These are phyloP conservation scores for Pseudopipra pipra DNA, from an alignment of 2,113 vertebrate species.

Conservation along the genomic window DNA sequence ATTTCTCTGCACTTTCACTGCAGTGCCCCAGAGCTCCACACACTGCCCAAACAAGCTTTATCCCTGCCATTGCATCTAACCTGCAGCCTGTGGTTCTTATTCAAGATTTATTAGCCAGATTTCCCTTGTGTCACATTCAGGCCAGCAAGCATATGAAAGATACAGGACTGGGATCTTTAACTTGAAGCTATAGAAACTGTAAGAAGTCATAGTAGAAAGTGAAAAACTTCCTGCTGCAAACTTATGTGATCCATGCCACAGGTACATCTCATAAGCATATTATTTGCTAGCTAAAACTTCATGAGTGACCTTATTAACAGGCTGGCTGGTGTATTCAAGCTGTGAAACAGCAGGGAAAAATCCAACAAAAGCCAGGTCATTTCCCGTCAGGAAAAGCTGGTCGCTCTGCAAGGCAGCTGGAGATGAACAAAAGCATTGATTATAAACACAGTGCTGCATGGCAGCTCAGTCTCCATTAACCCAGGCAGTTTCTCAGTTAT, in stretches of 20 bases:
- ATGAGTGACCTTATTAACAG: background rate
- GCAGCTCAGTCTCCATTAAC: background rate
- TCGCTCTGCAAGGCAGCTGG: background rate
- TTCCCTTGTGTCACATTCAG: background rate
- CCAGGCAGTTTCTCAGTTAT: background rate
- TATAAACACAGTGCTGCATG: background rate
- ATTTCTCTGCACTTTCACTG: background rate
- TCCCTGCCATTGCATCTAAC: background rate
- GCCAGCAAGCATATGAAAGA: background rate
- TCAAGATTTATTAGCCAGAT: background rate
- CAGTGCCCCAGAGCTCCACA: background rate
- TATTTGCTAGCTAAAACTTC: background rate
- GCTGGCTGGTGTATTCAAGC: background rate
- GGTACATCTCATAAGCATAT: background rate
- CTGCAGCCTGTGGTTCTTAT: background rate
- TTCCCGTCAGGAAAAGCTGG: background rate
- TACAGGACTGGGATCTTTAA: background rate
- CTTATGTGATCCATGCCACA: background rate
- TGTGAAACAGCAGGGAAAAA: background rate
- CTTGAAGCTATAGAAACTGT: background rate
- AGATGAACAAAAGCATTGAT: background rate
- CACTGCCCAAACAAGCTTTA: background rate
- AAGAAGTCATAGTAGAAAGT: background rate
- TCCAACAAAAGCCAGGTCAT: background rate
- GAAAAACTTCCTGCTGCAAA: background rate